Base-by-base conservation (phyloP, 2,113 vertebrate species). In the Ursus arctos region DNA sequence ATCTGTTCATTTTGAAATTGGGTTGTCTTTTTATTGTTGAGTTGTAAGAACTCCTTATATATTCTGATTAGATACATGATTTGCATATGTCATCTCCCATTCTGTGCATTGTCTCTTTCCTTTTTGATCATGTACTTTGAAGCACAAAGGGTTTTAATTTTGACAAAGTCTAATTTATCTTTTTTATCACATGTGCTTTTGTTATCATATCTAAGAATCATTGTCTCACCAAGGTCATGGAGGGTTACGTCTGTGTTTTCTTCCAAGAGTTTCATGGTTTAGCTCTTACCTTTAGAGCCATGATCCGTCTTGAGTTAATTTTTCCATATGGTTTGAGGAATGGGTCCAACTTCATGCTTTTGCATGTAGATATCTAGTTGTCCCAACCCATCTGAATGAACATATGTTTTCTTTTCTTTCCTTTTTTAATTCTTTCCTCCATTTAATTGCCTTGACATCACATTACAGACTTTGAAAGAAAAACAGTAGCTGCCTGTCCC, bases 401-500 rank as follows among this genome's bases (percentile, higher is more conserved):
- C 81, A 91, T 95, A 43, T 87, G 12, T 94, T 97, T 90, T 95
- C 55, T 91, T 86, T 51, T 82, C 26, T 79, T 85, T 92, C 16
- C n/a, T 91, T 59, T 96, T 95, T 65, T 9, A 88, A 95, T 86
- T 96, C 22, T 97, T 95, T 92, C 40, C 65, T 11, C 43, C 8
- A 40, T 92, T 86, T 76, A 76, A 77, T 93, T 96, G 33, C 94
- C 77, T 97, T 85, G 88, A 86, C 74, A 81, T 61, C 21, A 59
- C 28, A 85, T 93, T 97, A 40, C 63, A 33, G 76, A 88, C 51
- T 95, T 80, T 59, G 81, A 93, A 96, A 92, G 74, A 79, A 55
- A 91, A 87, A 61, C 28, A 93, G 1, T 91, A 88, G 47, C 85
- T 95, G 13, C 33, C 15, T 92, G 12, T 61, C 40, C 13, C 40